Percentiles rank a stretch among this genome's conserved stretches.
Conservation (phyloP, 2,888 invertebrate genomes). For the Euphydryas editha region DNA sequence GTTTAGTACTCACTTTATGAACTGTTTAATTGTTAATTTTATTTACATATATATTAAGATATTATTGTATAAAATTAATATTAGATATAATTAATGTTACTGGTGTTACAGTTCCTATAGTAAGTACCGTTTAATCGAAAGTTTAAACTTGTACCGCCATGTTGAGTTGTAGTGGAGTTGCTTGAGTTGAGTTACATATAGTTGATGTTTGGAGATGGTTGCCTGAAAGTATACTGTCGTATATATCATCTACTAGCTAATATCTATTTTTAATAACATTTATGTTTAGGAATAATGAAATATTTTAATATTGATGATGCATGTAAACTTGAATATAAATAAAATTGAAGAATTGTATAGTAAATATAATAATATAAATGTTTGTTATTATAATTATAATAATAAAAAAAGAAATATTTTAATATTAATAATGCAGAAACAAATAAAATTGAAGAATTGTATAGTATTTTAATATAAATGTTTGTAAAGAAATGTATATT, state of each 20-base stretch:
- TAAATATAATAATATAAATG: background rate
- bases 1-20: conserved; percentile 33
- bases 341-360: no score
- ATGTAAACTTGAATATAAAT: no score
- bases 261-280: background rate
- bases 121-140: conserved; percentile 32
- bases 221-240: conserved; percentile 64
- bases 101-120: conserved; percentile 29
- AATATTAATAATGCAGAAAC: no score
- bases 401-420: no score
- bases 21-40: conserved; percentile 26
- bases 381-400: no score
- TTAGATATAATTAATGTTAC: background rate
- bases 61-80: background rate
- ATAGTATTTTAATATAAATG: no score
- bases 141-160: conserved; percentile 67
- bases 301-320: no score
- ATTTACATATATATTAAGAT: conserved; percentile 3
- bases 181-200: conserved; percentile 57
- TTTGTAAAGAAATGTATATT: no score
- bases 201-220: conserved; percentile 66
- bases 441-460: no score
- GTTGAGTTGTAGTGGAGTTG: conserved; percentile 63
- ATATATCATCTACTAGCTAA: conserved; percentile 14
- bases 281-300: no score